Evolutionary conservation across 2,113 vertebrate species (phyloP), one percentile per base, ranked within the genome.

Genomic region (Lagopus muta): DNA sequence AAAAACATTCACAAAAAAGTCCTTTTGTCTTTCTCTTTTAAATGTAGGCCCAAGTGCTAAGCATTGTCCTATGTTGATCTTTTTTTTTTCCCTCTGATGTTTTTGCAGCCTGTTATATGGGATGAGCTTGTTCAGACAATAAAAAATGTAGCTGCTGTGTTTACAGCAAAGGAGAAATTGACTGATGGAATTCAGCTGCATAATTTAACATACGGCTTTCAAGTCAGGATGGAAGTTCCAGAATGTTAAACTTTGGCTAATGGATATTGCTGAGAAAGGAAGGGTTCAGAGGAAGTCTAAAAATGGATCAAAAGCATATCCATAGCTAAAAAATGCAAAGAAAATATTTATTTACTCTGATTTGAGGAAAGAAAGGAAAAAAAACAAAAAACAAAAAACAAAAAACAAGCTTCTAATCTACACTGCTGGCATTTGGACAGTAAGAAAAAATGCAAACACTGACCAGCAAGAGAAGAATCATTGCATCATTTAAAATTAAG

Each of bases 91-190:
- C 4, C 43, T 91, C 83, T 94, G 74, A 95, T 94, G 82, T 93
- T 95, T 95, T 95, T 92, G 58, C 78, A 95, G 83, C 48, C 78
- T 76, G 65, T 91, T 95, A 45, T 95, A 92, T 86, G 88, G 92
- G 95, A 94, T 89, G 95, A 93, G 83, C 86, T 95, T 96, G 83
- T 96, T 96, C 92, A 94, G 94, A 94, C 94, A 97, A 96, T 97
- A 96, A 97, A 94, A 97, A 94, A 84, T 95, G 93, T 95, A 87
- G 87, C 92, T 92, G 71, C 92, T 92, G 60, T 95, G 96, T 97
- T 97, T 97, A 97, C 96, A 96, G 94, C 91, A 94, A 97, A 98
- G 94, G 97, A 96, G 94, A 96, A 97, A 93, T 96, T 98, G 96
- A 97, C 94, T 81, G 96, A 97, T 97, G 97, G 86, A 89, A 94